A percentile compares a stretch with the other conserved stretches of the same genome.
phyloP scores from a whole-genome alignment of 2,888 invertebrate species.

The Nephrocerus scutellatus region DNA sequence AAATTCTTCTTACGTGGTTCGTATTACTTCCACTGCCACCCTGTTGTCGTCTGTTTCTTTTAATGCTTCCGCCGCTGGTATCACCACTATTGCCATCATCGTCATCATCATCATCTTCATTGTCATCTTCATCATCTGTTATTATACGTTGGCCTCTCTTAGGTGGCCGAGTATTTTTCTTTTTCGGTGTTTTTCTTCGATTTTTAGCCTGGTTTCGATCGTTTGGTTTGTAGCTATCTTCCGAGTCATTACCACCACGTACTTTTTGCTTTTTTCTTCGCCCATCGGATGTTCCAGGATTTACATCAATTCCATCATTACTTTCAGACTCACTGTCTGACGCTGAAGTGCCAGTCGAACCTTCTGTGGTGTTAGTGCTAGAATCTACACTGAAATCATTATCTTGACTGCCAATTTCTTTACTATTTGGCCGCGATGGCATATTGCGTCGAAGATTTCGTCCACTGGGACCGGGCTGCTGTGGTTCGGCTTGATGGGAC shows the following conservation, averaged over 20 bases:
- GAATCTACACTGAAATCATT: constrained; percentile 27
- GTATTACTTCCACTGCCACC: constrained; percentile 13
- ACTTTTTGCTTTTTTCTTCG: constrained; percentile 20
- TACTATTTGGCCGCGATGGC: constrained; percentile 29
- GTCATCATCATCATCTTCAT: constrained; percentile 31
- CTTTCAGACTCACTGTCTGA: constrained; percentile 6
- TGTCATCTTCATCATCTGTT: constrained; percentile 22
- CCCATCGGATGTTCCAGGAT: constrained; percentile 14
- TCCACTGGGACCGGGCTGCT: constrained; percentile 23
- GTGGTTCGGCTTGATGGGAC: constrained; percentile 30
- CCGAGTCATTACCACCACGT: constrained; percentile 50
- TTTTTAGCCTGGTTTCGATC: constrained; percentile 28
- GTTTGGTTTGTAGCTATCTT: constrained; percentile 53
- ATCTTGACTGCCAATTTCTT: constrained; percentile 32
- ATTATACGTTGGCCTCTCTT: constrained; percentile 9
- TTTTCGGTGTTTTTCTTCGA: constrained; percentile 13
- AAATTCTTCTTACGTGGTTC: not conserved
- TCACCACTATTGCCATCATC: constrained; percentile 15
- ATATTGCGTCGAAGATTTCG: constrained; percentile 30
- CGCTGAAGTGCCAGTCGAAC: constrained; percentile 17
- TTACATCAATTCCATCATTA: not conserved
- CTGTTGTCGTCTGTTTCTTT: constrained; percentile 20
- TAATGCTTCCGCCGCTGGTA: constrained; percentile 4
- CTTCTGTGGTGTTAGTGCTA: constrained; percentile 28
- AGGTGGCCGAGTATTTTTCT: constrained; percentile 11